Evolutionary conservation across 1,140 invertebrate genomes (phyloP).

Genomic region (Bombus balteatus): DNA sequence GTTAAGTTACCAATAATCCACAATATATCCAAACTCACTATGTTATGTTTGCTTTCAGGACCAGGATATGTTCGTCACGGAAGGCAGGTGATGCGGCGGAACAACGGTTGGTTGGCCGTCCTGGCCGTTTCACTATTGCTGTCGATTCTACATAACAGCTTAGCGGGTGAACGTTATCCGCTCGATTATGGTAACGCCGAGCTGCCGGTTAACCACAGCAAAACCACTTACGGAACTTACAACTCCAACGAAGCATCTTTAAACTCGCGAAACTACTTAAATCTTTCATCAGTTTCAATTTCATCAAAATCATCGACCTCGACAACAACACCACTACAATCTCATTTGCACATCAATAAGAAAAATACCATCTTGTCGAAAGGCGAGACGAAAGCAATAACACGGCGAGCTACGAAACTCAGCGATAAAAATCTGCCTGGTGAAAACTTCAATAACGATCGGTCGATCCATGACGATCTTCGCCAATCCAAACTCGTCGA

Average conservation of each 20-base stretch:
- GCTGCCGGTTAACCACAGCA: neutral
- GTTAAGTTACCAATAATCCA: neutral
- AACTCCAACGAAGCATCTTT: neutral
- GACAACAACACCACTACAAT: too few species aligned
- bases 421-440: neutral
- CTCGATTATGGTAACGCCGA: neutral
- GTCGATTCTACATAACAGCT: slow-evolving; percentile 38
- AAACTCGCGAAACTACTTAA: neutral
- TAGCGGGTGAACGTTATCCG: slow-evolving; percentile 22
- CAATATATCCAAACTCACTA: neutral
- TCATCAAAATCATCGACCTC: neutral
- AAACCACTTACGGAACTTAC: neutral
- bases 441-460: neutral
- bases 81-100: slow-evolving; percentile 71
- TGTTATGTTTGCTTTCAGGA: slow-evolving; percentile 62
- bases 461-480: neutral
- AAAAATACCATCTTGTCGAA: neutral
- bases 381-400: neutral
- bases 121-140: slow-evolving; percentile 69
- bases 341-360: too few species aligned
- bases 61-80: slow-evolving; percentile 66
- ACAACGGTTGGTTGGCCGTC: slow-evolving; percentile 69
- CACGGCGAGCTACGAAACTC: neutral
- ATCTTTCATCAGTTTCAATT: too few species aligned
- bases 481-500: neutral